These are phyloP conservation scores for Mamestra configurata DNA, from an alignment of 1,140 invertebrate genomes.

Conservation along the genomic window DNA sequence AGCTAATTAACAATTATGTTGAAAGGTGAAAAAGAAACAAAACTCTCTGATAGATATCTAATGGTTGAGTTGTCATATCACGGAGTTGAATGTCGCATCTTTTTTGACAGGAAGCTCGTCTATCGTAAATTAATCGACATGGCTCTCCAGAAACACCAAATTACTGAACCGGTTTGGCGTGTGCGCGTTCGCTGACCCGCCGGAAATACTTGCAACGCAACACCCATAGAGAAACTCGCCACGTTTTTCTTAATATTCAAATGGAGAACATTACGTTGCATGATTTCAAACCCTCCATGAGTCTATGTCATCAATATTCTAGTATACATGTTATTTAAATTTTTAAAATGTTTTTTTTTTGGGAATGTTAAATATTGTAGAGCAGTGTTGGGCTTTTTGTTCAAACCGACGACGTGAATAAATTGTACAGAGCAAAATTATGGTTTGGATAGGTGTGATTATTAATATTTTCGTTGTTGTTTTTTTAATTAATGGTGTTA, in stretches of 20 bases:
- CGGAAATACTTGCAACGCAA: constrained; percentile 74
- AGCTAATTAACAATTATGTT: constrained; percentile 68
- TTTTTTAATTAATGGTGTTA: too few species aligned
- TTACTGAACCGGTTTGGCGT: constrained; percentile 82
- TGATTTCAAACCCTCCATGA: constrained; percentile 40
- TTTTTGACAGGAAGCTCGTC: constrained; percentile 79
- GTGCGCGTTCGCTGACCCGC: constrained; percentile 67
- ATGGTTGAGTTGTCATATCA: constrained; percentile 68
- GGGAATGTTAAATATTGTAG: not conserved
- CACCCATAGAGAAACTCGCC: constrained; percentile 60
- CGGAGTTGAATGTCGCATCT: constrained; percentile 59
- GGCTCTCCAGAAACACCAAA: constrained; percentile 70
- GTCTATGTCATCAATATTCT: constrained; percentile 20
- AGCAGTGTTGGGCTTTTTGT: not conserved
- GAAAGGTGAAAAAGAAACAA: constrained; percentile 58
- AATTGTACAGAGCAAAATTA: too few species aligned
- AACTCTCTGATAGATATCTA: constrained; percentile 59
- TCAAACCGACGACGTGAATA: not conserved
- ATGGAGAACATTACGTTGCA: constrained; percentile 43
- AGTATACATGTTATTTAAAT: constrained; percentile 23
- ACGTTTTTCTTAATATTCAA: constrained; percentile 58
- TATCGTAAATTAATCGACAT: constrained; percentile 79
- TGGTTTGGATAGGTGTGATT: too few species aligned
- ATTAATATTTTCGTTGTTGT: too few species aligned
- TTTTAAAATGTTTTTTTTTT: constrained; percentile 5